These are phyloP conservation scores for Osmerus eperlanus DNA, from an alignment of 2,113 vertebrate species.

Conservation along the genomic window DNA sequence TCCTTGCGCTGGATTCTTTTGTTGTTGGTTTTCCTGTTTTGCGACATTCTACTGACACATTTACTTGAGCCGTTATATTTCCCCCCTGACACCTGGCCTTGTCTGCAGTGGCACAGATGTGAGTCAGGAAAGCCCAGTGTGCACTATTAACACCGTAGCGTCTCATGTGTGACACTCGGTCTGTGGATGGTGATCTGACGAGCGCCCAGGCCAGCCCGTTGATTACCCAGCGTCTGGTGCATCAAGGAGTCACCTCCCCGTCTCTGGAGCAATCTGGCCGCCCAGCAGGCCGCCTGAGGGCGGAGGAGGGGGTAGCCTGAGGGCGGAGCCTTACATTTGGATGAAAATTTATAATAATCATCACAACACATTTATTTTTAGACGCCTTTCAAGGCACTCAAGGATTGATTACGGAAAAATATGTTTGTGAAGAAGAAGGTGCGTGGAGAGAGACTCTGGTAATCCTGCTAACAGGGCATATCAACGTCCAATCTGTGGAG, in stretches of 20 bases:
- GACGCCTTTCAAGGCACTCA: not conserved
- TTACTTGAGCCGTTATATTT: too few relatives aligned
- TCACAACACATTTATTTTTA: not conserved
- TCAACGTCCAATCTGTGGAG: too few relatives aligned
- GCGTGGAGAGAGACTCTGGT: too few relatives aligned
- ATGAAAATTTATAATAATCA: too few relatives aligned
- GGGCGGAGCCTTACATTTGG: not conserved
- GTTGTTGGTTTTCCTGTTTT: too few relatives aligned
- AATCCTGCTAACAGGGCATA: too few relatives aligned
- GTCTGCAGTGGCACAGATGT: too few relatives aligned
- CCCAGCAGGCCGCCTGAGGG: not conserved
- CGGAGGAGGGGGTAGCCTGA: not conserved
- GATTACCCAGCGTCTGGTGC: not conserved
- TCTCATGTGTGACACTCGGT: not conserved
- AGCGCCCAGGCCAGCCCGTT: not conserved
- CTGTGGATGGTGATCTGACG: not conserved
- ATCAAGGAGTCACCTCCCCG: not conserved
- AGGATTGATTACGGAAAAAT: too few relatives aligned
- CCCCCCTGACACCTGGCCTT: too few relatives aligned
- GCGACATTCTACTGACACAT: too few relatives aligned
- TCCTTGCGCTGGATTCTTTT: too few relatives aligned
- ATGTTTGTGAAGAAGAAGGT: too few relatives aligned
- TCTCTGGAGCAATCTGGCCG: not conserved
- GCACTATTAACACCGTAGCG: not conserved
- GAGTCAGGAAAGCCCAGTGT: not conserved